A percentile compares a stretch with the other conserved stretches of the same genome.
Conservation (phyloP, 1,140 invertebrate species). For the Dolichoris vasculosae region DNA sequence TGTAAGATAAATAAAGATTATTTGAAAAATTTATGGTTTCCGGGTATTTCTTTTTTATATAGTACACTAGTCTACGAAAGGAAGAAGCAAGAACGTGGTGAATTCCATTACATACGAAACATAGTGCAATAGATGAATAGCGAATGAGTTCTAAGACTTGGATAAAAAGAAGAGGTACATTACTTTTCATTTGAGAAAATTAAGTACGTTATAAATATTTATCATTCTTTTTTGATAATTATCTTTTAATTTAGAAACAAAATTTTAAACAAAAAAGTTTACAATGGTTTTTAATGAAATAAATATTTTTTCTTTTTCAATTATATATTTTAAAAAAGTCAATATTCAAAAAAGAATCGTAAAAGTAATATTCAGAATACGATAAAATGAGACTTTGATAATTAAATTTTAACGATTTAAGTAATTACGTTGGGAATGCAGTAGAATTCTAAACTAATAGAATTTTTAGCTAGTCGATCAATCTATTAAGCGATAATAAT, state of each 20-base stretch:
- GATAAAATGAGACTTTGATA: not conserved
- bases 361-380: not conserved
- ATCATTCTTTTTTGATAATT: not conserved
- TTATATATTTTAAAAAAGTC: not conserved
- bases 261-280: not conserved
- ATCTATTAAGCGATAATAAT: not conserved
- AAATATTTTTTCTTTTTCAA: not conserved
- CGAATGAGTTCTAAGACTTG: not conserved
- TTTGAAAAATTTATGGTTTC: not conserved
- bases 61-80: not conserved
- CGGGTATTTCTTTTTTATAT: not conserved
- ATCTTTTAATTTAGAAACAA: not conserved
- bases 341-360: not conserved
- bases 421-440: not conserved
- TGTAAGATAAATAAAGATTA: not conserved
- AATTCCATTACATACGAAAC: not conserved
- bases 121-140: not conserved
- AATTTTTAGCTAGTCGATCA: not conserved
- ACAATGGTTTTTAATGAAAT: not conserved
- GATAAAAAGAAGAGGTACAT: conserved; percentile 1
- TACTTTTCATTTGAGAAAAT: not conserved
- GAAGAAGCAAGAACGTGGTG: not conserved
- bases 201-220: not conserved
- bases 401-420: not conserved
- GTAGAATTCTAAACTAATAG: not conserved